Evolutionary conservation across 2,113 vertebrate genomes (phyloP).

Genomic region (Fulmarus glacialis): DNA sequence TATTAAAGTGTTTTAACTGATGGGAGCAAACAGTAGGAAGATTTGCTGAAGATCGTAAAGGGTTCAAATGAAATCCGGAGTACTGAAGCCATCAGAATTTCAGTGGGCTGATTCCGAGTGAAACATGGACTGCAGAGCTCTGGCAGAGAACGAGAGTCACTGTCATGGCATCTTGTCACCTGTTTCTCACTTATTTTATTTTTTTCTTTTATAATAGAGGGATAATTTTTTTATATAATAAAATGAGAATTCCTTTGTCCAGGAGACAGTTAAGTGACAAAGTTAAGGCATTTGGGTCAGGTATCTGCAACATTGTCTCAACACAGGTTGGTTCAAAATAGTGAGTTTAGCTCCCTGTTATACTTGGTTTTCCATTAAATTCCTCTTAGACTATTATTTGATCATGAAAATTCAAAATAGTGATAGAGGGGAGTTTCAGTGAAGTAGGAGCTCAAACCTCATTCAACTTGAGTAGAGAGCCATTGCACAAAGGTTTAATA

Average conservation of each 20-base stretch:
- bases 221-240: neutral
- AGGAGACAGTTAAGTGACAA: neutral
- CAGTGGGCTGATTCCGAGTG: neutral
- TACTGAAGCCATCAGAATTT: neutral
- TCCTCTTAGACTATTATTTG: neutral
- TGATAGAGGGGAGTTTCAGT: neutral
- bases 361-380: neutral
- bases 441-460: neutral
- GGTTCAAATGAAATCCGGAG: neutral
- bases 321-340: neutral
- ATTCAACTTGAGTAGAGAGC: neutral
- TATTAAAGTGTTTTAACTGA: neutral
- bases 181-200: neutral
- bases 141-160: neutral
- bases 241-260: neutral
- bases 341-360: neutral
- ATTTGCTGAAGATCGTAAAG: neutral
- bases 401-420: neutral
- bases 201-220: neutral
- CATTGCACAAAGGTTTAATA: neutral
- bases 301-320: neutral
- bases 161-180: rapidly evolving
- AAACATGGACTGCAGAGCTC: neutral
- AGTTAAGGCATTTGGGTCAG: neutral
- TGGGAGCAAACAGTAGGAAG: neutral